These are phyloP conservation scores for Hydrolagus colliei DNA, from an alignment of 2,797 vertebrate species.

Conservation along the genomic window DNA sequence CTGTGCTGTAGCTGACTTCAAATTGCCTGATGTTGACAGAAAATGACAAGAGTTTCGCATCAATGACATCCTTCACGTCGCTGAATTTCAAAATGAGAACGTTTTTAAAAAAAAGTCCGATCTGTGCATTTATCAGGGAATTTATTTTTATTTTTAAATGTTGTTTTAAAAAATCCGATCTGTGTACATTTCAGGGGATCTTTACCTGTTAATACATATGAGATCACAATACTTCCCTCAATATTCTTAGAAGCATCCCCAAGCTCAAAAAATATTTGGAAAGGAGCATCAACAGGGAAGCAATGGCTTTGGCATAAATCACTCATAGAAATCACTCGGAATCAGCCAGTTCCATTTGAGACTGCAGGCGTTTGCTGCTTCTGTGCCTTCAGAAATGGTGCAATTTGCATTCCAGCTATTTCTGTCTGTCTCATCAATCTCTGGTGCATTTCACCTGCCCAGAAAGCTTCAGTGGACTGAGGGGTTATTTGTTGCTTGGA, in stretches of 20 bases:
- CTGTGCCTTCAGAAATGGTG: background rate
- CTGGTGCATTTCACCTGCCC: background rate
- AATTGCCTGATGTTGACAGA: too few species aligned
- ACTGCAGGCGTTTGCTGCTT: background rate
- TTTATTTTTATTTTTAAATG: too few species aligned
- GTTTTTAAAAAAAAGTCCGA: too few species aligned
- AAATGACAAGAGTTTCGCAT: too few species aligned
- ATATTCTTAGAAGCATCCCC: too few species aligned
- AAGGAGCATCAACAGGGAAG: background rate
- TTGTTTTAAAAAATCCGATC: too few species aligned
- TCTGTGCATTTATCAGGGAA: too few species aligned
- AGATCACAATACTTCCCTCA: background rate
- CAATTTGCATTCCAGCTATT: conserved; percentile 1
- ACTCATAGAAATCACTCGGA: background rate
- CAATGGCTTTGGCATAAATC: conserved; percentile 1
- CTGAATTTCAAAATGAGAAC: too few species aligned
- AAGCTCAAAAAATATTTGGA: background rate
- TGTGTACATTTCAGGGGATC: too few species aligned
- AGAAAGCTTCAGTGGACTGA: background rate
- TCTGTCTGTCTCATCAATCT: conserved; percentile 6
- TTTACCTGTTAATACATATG: too few species aligned
- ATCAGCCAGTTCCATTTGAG: background rate
- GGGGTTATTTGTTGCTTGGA: background rate
- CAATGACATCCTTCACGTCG: too few species aligned
- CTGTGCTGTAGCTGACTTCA: too few species aligned